phyloP scores from a whole-genome alignment of 2,888 invertebrate genomes.

The Leptopterna dolabrata region DNA sequence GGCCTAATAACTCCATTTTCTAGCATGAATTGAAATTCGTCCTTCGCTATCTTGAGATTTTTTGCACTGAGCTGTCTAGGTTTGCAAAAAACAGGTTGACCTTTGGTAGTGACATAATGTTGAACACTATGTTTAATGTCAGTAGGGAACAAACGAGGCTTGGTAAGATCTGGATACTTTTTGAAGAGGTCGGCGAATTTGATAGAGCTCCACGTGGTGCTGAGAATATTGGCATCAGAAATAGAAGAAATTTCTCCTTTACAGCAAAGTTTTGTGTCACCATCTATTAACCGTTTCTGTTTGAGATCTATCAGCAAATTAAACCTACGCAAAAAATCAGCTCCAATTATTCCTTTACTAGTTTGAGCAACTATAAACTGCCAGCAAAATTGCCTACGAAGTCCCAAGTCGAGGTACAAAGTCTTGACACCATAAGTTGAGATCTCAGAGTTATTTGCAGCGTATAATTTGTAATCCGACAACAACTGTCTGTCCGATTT shows the following conservation, averaged over 20 bases:
- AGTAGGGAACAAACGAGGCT: constrained; percentile 5
- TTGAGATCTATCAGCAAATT: neutral
- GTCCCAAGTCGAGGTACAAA: neutral
- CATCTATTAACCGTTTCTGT: neutral
- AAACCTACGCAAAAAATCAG: neutral
- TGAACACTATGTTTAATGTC: constrained; percentile 14
- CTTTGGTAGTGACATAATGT: constrained; percentile 35
- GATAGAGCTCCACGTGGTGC: neutral
- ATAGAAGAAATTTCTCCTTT: neutral
- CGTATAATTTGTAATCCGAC: neutral
- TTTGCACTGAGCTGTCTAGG: neutral
- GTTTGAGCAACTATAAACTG: neutral
- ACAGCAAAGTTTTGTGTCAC: neutral
- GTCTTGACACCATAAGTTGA: neutral
- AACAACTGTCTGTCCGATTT: neutral
- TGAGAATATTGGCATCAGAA: neutral
- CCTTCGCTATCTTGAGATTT: constrained; percentile 64
- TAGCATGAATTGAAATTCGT: constrained; percentile 65
- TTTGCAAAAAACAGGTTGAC: constrained; percentile 61
- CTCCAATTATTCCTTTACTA: neutral
- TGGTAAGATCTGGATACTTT: neutral
- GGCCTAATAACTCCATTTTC: constrained; percentile 67
- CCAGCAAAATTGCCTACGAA: neutral
- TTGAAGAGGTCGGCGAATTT: neutral
- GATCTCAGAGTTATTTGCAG: neutral